Evolutionary conservation across 2,888 invertebrate genomes (phyloP).

Genomic region (Leucania comma): DNA sequence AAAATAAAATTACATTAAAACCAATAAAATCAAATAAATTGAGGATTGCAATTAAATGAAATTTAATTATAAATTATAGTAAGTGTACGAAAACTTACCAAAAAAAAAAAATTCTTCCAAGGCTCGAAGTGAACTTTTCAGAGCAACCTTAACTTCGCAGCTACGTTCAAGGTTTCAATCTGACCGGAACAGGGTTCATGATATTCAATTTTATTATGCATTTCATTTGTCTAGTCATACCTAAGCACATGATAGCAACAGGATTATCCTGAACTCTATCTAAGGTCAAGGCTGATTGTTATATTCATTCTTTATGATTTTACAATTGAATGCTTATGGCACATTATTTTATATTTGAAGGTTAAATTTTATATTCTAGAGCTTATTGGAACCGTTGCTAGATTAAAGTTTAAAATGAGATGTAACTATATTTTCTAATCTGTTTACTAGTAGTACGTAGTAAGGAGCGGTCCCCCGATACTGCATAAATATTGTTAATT

Average conservation of each 20-base stretch:
- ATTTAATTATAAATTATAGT: too few relatives aligned
- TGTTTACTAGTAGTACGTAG: too few relatives aligned
- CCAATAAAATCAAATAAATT: too few relatives aligned
- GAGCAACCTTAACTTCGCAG: background rate
- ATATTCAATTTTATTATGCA: constrained; percentile 35
- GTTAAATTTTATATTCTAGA: background rate
- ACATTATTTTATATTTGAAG: constrained; percentile 3
- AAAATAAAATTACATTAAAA: too few relatives aligned
- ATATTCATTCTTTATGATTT: constrained; percentile 24
- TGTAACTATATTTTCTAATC: too few relatives aligned
- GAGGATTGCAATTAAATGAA: too few relatives aligned
- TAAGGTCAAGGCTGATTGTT: constrained; percentile 16
- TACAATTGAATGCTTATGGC: background rate
- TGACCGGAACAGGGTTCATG: constrained; percentile 2
- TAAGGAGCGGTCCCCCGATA: too few relatives aligned
- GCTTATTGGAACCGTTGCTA: background rate
- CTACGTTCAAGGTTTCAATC: background rate
- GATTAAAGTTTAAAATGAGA: too few relatives aligned
- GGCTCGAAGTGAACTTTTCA: background rate
- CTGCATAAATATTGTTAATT: too few relatives aligned
- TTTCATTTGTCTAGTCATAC: constrained; percentile 6
- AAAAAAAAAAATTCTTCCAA: too few relatives aligned
- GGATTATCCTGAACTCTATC: background rate
- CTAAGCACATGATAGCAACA: too few relatives aligned
- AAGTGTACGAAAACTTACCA: too few relatives aligned